Percentiles rank a stretch among this genome's conserved stretches.
These are phyloP conservation scores for Sclerodermus sp. DNA, from an alignment of 2,888 invertebrate species.

Conservation along the genomic window DNA sequence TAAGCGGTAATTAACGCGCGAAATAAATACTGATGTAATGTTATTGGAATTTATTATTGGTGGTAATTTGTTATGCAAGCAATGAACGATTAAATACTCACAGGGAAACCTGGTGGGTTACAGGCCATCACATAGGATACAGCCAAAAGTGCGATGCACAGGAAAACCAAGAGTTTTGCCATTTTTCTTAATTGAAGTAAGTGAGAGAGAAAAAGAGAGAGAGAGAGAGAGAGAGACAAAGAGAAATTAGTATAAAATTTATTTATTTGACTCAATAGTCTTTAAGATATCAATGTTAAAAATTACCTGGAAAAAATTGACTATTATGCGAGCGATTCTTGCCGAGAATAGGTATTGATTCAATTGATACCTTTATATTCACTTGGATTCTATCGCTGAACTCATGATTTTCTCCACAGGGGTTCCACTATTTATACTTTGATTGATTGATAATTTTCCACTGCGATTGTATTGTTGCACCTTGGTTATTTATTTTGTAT, in stretches of 20 bases:
- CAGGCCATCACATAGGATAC: conserved; percentile 24
- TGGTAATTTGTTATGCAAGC: not conserved
- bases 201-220: not conserved
- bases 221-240: not conserved
- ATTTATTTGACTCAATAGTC: no score
- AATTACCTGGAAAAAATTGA: no score
- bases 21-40: not conserved
- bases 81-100: conserved; percentile 20
- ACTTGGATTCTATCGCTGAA: not conserved
- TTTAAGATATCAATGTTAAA: no score
- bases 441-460: no score
- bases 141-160: conserved; percentile 20
- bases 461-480: conserved; percentile 1
- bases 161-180: conserved; percentile 18
- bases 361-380: not conserved
- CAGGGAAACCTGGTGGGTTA: conserved; percentile 21
- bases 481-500: conserved; percentile 6
- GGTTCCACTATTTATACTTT: no score
- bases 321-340: no score
- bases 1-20: not conserved
- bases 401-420: no score
- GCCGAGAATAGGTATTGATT: no score
- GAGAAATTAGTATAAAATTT: no score
- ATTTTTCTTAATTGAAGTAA: conserved; percentile 19
- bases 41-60: conserved; percentile 1